Evolutionary conservation across 2,113 vertebrate species (phyloP).

Genomic region (Nesospiza acunhae): DNA sequence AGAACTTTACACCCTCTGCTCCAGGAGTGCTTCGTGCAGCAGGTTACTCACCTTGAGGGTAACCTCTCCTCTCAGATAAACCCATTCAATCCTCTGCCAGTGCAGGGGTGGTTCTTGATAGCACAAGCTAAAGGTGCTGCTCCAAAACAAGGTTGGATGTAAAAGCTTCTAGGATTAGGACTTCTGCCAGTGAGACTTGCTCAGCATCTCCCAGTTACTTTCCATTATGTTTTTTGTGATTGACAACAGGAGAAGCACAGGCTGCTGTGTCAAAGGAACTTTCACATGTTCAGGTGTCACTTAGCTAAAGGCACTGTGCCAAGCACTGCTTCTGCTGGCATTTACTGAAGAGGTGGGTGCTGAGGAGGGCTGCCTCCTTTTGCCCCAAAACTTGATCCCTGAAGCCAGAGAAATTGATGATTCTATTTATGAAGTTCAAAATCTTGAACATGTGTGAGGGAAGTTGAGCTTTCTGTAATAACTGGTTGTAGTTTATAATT

Average conservation of each 20-base stretch:
- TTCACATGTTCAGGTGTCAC: neutral
- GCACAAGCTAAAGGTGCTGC: neutral
- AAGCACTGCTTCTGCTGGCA: neutral
- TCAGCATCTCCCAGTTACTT: neutral
- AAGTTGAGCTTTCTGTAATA: neutral
- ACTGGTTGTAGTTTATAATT: neutral
- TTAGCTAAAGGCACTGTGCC: neutral
- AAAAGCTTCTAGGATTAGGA: neutral
- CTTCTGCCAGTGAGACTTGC: neutral
- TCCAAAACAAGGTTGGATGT: neutral
- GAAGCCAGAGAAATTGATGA: neutral
- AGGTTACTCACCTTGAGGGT: neutral
- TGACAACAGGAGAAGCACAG: neutral
- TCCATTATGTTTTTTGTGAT: neutral
- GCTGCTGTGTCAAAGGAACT: neutral
- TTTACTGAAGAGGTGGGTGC: neutral
- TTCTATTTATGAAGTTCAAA: neutral
- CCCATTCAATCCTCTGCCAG: neutral
- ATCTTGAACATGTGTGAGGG: neutral
- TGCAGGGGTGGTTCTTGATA: neutral
- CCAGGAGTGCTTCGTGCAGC: fast-evolving
- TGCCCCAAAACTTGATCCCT: neutral
- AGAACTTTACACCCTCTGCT: neutral
- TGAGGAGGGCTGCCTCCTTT: neutral
- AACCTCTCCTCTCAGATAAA: neutral